Base-by-base conservation (phyloP, 1,140 invertebrate genomes). In the Euura lappo region DNA sequence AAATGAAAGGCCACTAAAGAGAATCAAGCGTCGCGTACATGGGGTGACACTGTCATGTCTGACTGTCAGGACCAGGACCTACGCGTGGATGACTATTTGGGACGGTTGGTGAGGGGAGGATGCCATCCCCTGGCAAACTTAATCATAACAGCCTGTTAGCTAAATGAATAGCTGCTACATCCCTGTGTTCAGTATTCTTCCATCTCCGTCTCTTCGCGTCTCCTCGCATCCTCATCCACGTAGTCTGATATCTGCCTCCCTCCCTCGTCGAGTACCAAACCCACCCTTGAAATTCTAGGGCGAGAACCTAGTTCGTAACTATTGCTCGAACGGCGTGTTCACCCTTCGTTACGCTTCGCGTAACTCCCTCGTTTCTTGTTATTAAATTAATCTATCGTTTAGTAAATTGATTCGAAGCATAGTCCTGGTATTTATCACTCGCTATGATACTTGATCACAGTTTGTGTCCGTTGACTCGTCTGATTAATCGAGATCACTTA, bases 341-440 rank as follows among this genome's bases (percentile, higher is more conserved):
- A 76, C 75, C 75, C 71, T 76, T 82, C 78, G 80, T 85, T 81
- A 82, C 81, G 78, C 79, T 80, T 78, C 78, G 74, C 51, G 66
- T 72, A 64, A 66, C 70, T 69, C 65, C 28, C 68, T 67, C 65
- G 44, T 46, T 60, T 60, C 76, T 81, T 80, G 81, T 85, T 85
- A 84, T 84, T 84, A 84, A 84, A 85, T 85, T 85, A 84, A 85
- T 85, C 81, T 83, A 81, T 80, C 81, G 84, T 85, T 85, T 85
- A 83, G 80, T 84, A 84, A 85, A 85, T 85, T 85, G 82, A 85
- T 85, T 80, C 78, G 77, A 76, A 78, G 75, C 74, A 70, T 72
- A 72, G 73, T 67, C 45, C 51, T 51, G 46, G 74, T 72, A 78
- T 78, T 78, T 73, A 78, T 78, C 70, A 78, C 75, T 73, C 74